phyloP scores from a whole-genome alignment of 1,140 invertebrate genomes.

The Hypsibius dujardini region DNA sequence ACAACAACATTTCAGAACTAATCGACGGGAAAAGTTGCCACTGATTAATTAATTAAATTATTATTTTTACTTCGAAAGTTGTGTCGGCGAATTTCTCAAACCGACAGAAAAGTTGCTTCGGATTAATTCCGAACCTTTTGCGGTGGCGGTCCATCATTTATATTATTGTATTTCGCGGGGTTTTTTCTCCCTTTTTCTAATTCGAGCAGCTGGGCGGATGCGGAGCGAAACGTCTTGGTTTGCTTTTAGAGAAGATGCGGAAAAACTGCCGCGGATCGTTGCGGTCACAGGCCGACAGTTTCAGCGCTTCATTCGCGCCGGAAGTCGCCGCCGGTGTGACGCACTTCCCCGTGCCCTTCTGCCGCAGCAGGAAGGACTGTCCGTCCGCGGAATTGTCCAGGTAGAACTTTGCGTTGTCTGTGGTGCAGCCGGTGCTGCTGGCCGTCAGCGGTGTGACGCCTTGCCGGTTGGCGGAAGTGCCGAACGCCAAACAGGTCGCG shows the following conservation, averaged over 20 bases:
- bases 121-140: too few relatives aligned
- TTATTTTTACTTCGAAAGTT: too few relatives aligned
- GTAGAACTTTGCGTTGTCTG: slow-evolving; percentile 1
- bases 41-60: too few relatives aligned
- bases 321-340: not conserved
- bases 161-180: too few relatives aligned
- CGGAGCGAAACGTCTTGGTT: slow-evolving; percentile 7
- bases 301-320: not conserved
- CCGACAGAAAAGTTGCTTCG: too few relatives aligned
- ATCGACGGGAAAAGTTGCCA: too few relatives aligned
- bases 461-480: not conserved
- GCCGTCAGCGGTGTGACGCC: not conserved
- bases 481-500: not conserved
- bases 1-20: too few relatives aligned
- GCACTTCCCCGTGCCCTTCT: not conserved
- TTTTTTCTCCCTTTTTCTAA: not conserved
- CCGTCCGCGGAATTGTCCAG: slow-evolving; percentile 12
- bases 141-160: too few relatives aligned
- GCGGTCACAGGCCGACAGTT: not conserved
- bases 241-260: not conserved
- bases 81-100: too few relatives aligned
- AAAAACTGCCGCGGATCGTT: slow-evolving; percentile 10
- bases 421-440: not conserved
- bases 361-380: slow-evolving; percentile 1
- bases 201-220: slow-evolving; percentile 7